Evolutionary conservation across 2,888 invertebrate species (phyloP).

Genomic region (Dryadula phaetusa): DNA sequence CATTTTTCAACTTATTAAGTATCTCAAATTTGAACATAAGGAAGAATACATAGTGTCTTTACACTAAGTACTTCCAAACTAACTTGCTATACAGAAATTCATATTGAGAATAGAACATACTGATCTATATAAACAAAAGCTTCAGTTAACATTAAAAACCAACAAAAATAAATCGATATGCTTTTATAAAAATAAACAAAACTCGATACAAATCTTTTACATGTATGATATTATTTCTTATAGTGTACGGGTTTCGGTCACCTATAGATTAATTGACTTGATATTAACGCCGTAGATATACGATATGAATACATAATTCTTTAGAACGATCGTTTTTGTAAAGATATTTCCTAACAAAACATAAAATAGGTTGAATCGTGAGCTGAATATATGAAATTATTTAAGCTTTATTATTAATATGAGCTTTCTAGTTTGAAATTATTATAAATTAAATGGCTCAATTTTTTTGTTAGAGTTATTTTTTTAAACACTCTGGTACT

Average conservation of each 20-base stretch:
- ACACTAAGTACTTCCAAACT: too few relatives aligned
- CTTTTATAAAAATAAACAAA: constrained; percentile 18
- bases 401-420: not conserved
- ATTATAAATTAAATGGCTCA: too few relatives aligned
- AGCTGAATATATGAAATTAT: constrained; percentile 26
- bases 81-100: too few relatives aligned
- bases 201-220: constrained; percentile 33
- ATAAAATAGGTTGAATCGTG: constrained; percentile 39
- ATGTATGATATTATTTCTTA: constrained; percentile 52
- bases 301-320: constrained; percentile 52
- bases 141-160: not conserved
- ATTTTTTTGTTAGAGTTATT: not conserved
- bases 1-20: too few relatives aligned
- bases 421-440: not conserved
- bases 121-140: not conserved
- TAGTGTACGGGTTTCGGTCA: constrained; percentile 38
- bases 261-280: constrained; percentile 54
- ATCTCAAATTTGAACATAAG: too few relatives aligned
- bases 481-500: too few relatives aligned
- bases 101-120: too few relatives aligned
- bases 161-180: constrained; percentile 6
- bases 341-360: constrained; percentile 37
- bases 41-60: too few relatives aligned
- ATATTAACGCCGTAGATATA: constrained; percentile 52
- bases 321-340: constrained; percentile 46